Evolutionary conservation across 2,113 vertebrate species (phyloP), one percentile per base, ranked within the genome.

Genomic region (Phodopus roborovskii): DNA sequence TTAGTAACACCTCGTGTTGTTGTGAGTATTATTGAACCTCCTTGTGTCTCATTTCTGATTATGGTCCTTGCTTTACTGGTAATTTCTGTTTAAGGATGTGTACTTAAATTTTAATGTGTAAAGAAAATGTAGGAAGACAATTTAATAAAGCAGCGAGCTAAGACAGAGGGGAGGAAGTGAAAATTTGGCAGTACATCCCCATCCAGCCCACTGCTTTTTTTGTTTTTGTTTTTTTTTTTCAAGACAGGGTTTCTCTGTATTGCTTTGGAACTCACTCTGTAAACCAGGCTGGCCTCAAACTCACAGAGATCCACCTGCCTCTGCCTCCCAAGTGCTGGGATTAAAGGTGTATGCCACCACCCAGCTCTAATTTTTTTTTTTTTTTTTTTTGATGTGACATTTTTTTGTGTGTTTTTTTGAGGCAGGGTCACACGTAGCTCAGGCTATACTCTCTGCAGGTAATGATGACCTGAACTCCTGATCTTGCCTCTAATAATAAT

Each of bases 1-100:
- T 98, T 99, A 16, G 98, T 99, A 88, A 99, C 99, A 0, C 99
- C 99, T 45, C 99, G 99, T 0, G 99, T 99, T 1, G 99, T 99
- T 45, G 99, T 99, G 97, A 99, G 99, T 98, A 96, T 97, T 17
- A 50, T 4, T 66, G 50, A 88, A 62, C 16, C 33, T 90, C 64
- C 79, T 71, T 8, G 2, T 15, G 11, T 97, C 70, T 86, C 75
- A 36, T 4, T 91, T 95, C 7, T 92, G 64, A 19, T 64, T 56
- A n/a, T 77, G 9, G 9, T 48, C 56, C 20, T 91, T 94, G 81
- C 42, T 83, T 93, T 96, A 58, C 53, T 91, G 20, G 48, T 89
- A 48, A 48, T 79, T 96, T 56, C 50, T 88, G 13, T 90, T 82
- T 90, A 83, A 96, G 68, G 92, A 79, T 5, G 71, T 73, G 39